Evolutionary conservation across 2,888 invertebrate species (phyloP).

Genomic region (Lochmaea capreae): DNA sequence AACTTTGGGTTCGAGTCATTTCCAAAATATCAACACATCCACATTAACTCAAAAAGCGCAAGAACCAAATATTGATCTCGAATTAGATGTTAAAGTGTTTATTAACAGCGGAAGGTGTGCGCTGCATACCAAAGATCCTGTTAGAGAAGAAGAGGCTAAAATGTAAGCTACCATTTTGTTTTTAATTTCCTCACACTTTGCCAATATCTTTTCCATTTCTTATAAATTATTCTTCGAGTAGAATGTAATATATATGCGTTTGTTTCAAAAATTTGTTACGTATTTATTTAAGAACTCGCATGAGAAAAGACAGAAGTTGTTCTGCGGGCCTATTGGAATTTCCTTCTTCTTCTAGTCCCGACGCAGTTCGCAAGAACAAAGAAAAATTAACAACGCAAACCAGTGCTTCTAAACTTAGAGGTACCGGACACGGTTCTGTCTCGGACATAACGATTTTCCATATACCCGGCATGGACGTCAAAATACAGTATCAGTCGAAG

Average conservation of each 20-base stretch:
- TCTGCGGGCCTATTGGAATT: constrained; percentile 64
- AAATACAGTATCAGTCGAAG: constrained; percentile 64
- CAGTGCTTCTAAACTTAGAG: constrained; percentile 60
- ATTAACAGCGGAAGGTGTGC: constrained; percentile 98
- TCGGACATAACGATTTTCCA: constrained; percentile 89
- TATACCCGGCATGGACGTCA: constrained; percentile 89
- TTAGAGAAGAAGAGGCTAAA: constrained; percentile 76
- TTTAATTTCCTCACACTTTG: neutral
- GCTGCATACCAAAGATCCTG: constrained; percentile 88
- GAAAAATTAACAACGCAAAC: constrained; percentile 60
- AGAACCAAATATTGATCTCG: constrained; percentile 95
- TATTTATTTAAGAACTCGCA: constrained; percentile 65
- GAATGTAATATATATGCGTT: too few species aligned
- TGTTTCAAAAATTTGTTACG: too few species aligned
- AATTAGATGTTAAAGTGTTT: constrained; percentile 94
- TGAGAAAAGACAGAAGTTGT: constrained; percentile 77
- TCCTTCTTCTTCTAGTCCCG: constrained; percentile 61
- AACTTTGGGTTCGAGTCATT: constrained; percentile 47
- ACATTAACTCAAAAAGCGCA: constrained; percentile 68
- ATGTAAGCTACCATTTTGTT: constrained; percentile 53
- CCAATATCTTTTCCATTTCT: too few species aligned
- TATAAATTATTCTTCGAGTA: too few species aligned
- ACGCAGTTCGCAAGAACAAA: constrained; percentile 62
- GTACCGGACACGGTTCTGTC: constrained; percentile 63
- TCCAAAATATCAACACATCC: constrained; percentile 47